Evolutionary conservation across 2,113 vertebrate species (phyloP).

Genomic region (Osmerus eperlanus): DNA sequence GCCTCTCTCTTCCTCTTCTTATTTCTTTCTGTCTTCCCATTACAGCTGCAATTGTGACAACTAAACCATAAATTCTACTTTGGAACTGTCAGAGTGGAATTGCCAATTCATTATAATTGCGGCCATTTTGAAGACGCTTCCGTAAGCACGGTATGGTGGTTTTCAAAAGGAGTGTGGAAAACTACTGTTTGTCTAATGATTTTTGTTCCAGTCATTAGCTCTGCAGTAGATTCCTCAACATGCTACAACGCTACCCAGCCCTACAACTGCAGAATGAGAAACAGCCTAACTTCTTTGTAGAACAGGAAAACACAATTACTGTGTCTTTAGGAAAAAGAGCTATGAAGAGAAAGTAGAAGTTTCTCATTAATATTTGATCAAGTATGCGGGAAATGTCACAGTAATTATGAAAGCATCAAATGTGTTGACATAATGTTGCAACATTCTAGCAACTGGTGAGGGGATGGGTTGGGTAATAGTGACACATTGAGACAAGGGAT

Average conservation of each 20-base stretch:
- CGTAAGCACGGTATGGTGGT: neutral
- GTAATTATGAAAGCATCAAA: too few relatives aligned
- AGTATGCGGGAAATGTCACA: too few relatives aligned
- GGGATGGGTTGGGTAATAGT: too few relatives aligned
- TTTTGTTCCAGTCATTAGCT: neutral
- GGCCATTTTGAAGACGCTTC: neutral
- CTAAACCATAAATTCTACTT: conserved; percentile 18
- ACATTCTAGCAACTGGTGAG: too few relatives aligned
- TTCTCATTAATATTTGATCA: too few relatives aligned
- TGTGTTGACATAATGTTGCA: too few relatives aligned
- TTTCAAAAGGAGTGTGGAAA: neutral
- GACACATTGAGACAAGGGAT: too few relatives aligned
- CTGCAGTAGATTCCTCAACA: neutral
- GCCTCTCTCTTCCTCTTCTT: neutral
- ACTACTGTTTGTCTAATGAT: neutral
- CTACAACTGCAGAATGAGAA: neutral
- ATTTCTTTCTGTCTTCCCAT: conserved; percentile 4
- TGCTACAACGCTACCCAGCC: neutral
- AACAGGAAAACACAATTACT: neutral
- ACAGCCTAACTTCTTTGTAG: neutral
- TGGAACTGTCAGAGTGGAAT: conserved; percentile 6
- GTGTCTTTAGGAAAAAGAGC: too few relatives aligned
- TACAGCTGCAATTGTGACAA: conserved; percentile 9
- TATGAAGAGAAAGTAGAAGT: too few relatives aligned
- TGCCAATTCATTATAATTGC: conserved; percentile 14